Evolutionary conservation across 2,888 invertebrate genomes (phyloP).

Genomic region (Agrochola lota): DNA sequence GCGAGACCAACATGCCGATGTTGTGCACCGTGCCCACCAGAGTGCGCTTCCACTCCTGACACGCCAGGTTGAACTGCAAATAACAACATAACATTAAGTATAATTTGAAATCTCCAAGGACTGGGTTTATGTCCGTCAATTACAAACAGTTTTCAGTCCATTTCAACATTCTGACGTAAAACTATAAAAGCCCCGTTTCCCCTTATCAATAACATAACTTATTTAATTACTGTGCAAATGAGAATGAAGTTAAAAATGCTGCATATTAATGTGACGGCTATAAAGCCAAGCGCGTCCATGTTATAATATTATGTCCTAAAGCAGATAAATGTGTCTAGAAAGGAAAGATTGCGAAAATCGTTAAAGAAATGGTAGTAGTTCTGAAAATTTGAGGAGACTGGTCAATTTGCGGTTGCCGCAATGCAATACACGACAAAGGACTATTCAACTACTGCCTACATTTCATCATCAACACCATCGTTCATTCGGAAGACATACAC

Average conservation of each 20-base stretch:
- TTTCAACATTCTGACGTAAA: neutral
- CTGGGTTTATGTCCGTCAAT: neutral
- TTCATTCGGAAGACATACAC: neutral
- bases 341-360: neutral
- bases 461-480: neutral
- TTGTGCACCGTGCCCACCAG: slow-evolving; percentile 94
- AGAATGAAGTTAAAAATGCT: slow-evolving; percentile 37
- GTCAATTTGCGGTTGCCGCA: neutral
- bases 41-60: slow-evolving; percentile 93
- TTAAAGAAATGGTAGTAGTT: too few species aligned
- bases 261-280: slow-evolving; percentile 28
- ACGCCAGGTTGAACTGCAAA: slow-evolving; percentile 86
- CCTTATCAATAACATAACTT: slow-evolving; percentile 33
- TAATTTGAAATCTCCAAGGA: neutral
- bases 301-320: slow-evolving; percentile 15
- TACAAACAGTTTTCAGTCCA: neutral
- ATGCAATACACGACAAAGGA: neutral
- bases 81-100: neutral
- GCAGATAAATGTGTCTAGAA: too few species aligned
- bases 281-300: slow-evolving; percentile 22
- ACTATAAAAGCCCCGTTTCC: neutral
- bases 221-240: slow-evolving; percentile 43
- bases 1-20: slow-evolving; percentile 93
- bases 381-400: neutral
- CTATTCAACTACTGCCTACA: neutral